These are phyloP conservation scores for Spea hammondii DNA, from an alignment of 2,797 vertebrate species.

Conservation along the genomic window DNA sequence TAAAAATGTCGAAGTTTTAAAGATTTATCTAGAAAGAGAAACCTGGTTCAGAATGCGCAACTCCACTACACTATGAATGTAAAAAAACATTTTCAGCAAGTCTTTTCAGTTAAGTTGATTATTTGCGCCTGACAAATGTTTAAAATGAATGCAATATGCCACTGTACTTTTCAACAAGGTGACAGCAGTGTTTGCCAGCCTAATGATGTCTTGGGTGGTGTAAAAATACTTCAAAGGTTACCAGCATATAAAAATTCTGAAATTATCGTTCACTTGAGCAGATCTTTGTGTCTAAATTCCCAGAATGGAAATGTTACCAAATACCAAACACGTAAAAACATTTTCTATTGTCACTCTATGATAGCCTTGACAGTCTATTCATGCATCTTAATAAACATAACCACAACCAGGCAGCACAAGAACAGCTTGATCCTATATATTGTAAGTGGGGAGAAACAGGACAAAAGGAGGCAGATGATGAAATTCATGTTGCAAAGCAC, in stretches of 20 bases:
- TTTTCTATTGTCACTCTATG: constrained; percentile 3
- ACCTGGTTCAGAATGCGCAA: too few relatives aligned
- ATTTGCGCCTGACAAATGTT: constrained; percentile 3
- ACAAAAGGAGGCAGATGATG: not conserved
- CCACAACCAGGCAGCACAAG: not conserved
- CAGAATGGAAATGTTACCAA: constrained; percentile 9
- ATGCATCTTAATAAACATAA: not conserved
- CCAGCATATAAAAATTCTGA: not conserved
- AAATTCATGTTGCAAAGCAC: not conserved
- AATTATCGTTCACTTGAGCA: not conserved
- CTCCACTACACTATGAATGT: too few relatives aligned
- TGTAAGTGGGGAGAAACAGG: not conserved
- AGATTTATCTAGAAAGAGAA: too few relatives aligned
- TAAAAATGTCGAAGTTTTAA: too few relatives aligned
- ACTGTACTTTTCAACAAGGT: not conserved
- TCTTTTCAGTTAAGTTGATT: not conserved
- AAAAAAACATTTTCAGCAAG: not conserved
- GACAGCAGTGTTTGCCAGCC: constrained; percentile 11
- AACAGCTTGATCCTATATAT: not conserved
- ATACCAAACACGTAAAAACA: constrained; percentile 5
- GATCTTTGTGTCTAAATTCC: not conserved
- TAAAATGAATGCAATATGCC: not conserved
- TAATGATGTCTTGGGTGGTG: constrained; percentile 9
- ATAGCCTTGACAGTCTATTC: constrained; percentile 10
- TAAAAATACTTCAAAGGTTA: constrained; percentile 9